Conservation (phyloP, 2,113 vertebrate species). For the Electrona antarctica region DNA sequence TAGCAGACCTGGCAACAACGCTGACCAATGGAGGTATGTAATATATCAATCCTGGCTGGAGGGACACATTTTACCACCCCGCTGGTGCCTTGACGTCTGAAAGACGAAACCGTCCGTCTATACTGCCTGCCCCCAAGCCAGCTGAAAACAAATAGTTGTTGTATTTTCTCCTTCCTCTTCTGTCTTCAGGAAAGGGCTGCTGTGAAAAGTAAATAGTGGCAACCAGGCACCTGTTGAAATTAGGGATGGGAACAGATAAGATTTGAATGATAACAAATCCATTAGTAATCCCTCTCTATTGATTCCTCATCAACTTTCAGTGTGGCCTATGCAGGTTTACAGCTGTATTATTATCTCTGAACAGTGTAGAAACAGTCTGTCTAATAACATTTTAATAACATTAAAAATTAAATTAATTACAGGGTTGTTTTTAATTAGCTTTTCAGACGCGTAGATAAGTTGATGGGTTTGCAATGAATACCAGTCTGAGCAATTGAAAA, state of each 20-base stretch:
- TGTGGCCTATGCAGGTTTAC: too few species aligned
- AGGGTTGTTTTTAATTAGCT: too few species aligned
- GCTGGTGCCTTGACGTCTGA: conserved; percentile 71
- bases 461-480: too few species aligned
- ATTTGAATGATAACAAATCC: neutral
- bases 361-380: too few species aligned
- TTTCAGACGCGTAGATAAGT: too few species aligned
- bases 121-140: conserved; percentile 55
- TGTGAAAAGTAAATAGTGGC: conserved; percentile 26
- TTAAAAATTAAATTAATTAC: too few species aligned
- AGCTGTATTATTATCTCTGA: too few species aligned
- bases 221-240: conserved; percentile 46
- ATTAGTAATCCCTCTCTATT: too few species aligned
- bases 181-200: conserved; percentile 26
- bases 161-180: conserved; percentile 51
- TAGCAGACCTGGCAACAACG: too few species aligned
- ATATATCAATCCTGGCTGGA: conserved; percentile 59
- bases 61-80: conserved; percentile 43
- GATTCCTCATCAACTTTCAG: too few species aligned
- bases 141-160: conserved; percentile 70
- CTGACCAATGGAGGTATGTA: neutral
- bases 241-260: neutral
- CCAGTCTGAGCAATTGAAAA: too few species aligned
- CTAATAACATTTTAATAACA: too few species aligned
- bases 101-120: conserved; percentile 67